phyloP scores from a whole-genome alignment of 2,888 invertebrate genomes.

The Serrognathus titanus region DNA sequence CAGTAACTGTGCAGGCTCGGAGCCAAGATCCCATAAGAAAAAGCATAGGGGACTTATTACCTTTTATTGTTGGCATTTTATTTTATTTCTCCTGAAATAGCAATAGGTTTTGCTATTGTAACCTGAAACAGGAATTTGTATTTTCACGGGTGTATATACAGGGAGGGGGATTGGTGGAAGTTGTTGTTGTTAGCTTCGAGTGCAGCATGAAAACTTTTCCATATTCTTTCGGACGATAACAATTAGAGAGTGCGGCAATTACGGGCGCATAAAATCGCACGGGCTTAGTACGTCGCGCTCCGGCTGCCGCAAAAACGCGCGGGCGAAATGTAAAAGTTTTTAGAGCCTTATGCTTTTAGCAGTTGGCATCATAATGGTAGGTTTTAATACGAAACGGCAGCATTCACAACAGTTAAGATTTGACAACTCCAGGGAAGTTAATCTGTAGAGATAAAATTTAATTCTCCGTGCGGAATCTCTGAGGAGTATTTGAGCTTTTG shows the following conservation, averaged over 20 bases:
- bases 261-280: neutral
- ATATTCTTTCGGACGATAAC: neutral
- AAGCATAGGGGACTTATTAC: too few species aligned
- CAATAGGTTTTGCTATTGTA: too few species aligned
- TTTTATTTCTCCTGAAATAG: too few species aligned
- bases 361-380: slow-evolving; percentile 3
- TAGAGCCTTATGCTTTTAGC: slow-evolving; percentile 10
- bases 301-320: slow-evolving; percentile 1
- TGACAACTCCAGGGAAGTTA: slow-evolving; percentile 30
- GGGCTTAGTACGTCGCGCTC: neutral
- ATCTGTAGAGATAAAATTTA: slow-evolving; percentile 32
- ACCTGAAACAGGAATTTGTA: too few species aligned
- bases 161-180: too few species aligned
- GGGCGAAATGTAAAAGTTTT: slow-evolving; percentile 8
- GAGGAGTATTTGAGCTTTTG: slow-evolving; percentile 30
- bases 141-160: too few species aligned
- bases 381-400: slow-evolving; percentile 2
- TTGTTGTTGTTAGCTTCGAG: too few species aligned
- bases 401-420: slow-evolving; percentile 27
- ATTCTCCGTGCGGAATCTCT: slow-evolving; percentile 25
- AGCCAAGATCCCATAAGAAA: too few species aligned
- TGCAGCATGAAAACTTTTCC: neutral
- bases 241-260: neutral
- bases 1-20: too few species aligned
- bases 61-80: too few species aligned